Evolutionary conservation across 2,797 vertebrate genomes (phyloP).

Genomic region (Acanthornis magna): DNA sequence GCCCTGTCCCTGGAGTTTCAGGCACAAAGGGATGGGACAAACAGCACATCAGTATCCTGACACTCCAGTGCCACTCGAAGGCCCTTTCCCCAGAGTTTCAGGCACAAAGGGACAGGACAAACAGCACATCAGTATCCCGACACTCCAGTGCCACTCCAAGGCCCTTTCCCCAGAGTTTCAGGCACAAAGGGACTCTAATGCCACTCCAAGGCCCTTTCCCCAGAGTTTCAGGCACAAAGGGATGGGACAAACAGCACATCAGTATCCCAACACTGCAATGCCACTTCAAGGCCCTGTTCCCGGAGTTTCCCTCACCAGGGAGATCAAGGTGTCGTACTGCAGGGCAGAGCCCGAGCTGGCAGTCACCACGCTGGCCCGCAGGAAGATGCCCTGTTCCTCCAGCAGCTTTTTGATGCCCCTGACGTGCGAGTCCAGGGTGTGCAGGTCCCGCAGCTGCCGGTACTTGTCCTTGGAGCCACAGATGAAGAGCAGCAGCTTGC

Average conservation of each 20-base stretch:
- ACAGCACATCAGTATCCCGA: too few relatives aligned
- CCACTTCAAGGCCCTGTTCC: background rate
- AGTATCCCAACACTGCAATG: too few relatives aligned
- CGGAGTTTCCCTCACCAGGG: constrained; percentile 77
- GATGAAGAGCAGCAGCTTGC: constrained; percentile 96
- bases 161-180: background rate
- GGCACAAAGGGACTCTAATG: background rate
- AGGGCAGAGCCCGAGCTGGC: constrained; percentile 95
- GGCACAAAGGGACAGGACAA: too few relatives aligned
- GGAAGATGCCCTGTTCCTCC: constrained; percentile 97
- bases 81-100: background rate
- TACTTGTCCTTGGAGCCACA: constrained; percentile 99
- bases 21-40: too few relatives aligned
- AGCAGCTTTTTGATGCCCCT: constrained; percentile 95
- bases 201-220: background rate
- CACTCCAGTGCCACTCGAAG: rapidly evolving
- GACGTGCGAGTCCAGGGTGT: constrained; percentile 94
- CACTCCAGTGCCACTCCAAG: rapidly evolving
- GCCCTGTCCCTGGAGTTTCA: background rate
- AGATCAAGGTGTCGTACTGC: constrained; percentile 96
- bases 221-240: too few relatives aligned
- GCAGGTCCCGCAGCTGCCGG: constrained; percentile 93
- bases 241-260: too few relatives aligned
- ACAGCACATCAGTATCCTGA: background rate
- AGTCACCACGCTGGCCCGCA: constrained; percentile 91